Evolutionary conservation across 2,113 vertebrate genomes (phyloP), one percentile per base, ranked within the genome.

Genomic region (Rana temporaria): DNA sequence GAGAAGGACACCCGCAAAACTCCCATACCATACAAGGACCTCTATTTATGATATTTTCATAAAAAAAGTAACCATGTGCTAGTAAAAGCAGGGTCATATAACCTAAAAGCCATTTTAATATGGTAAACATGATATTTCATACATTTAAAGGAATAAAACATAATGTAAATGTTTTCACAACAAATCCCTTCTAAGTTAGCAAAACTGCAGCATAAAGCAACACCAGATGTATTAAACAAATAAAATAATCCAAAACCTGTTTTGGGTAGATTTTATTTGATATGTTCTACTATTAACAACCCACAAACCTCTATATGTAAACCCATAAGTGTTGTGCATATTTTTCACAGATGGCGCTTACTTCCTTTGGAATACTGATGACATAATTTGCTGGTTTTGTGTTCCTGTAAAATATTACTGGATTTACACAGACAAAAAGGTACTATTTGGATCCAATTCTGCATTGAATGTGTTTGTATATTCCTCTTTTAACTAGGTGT

Each of bases 351-450:
- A 65, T 65, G 75, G 34, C 42, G 26, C 42, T 78, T 14, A 42
- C 42, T 78, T 65, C 59, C 60, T 65, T 78, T 77, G 42, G 22
- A 62, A 52, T 26, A 52, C 34, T n/a, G 6, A 78, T 78, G 60
- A 78, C 75, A 78, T 78, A 56, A 78, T 78, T 78, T 78, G 62
- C 75, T 78, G 62, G 42, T 78, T 78, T 78, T 78, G 20, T 78
- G 75, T 63, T 64, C 24, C 62, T 65, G 75, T 65, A 78, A 78
- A 78, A 78, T 55, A 32, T 34, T 67, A 78, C 24, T 32, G 22
- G 62, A 4, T 63, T 78, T 78, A 34, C 24, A 78, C 62, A 66
- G 42, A 65, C 42, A 65, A 78, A 78, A 65, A 56, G 22, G 17
- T 42, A 67, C 63, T 78, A 22, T 78, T 67, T 78, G 63, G 62